Evolutionary conservation across 2,113 vertebrate genomes (phyloP), one percentile per base, ranked within the genome.

Genomic region (Crotalus tigris): DNA sequence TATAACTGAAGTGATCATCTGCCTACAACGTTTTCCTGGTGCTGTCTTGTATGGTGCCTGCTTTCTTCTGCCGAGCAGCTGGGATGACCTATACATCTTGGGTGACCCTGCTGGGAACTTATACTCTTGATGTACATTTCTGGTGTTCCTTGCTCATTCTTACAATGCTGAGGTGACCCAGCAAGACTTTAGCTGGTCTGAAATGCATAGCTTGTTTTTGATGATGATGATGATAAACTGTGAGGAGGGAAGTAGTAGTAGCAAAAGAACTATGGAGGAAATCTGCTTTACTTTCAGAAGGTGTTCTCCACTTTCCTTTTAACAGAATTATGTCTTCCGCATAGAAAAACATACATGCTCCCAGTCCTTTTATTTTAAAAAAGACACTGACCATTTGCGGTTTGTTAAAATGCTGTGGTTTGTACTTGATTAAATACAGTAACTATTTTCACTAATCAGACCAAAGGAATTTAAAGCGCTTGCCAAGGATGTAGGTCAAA

Each of bases 401-500:
- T 44, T 93, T 92, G 91, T 90, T 44, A 91, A 93, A 94, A 21
- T 86, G 21, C 1, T 15, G 58, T 92, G 6, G 4, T 86, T 75
- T 91, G 88, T 85, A 44, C 3, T 46, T 90, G 24, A 93, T 88
- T 39, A 94, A 93, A 94, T 53, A 9, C 49, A 51, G 49, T 51
- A 93, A 92, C 85, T 89, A 1, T 24, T 89, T 17, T 94, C 11
- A 90, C 21, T 89, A 46, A 91, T 17, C 86, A 91, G 87, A 85
- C 24, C 54, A 57, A 91, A 95, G 49, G 89, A 92, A 92, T 51
- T 89, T 91, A 92, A 51, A 94, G 54, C 19, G 24, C 24, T 54
- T 87, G 55, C 75, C 94, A 94, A 92, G 33, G 17, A 91, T 94
- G 94, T 95, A 91, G 89, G n/a, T 92, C 92, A 17, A 90, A 89